phyloP scores from a whole-genome alignment of 2,888 invertebrate species.

The Rambutsinella grinnellia region DNA sequence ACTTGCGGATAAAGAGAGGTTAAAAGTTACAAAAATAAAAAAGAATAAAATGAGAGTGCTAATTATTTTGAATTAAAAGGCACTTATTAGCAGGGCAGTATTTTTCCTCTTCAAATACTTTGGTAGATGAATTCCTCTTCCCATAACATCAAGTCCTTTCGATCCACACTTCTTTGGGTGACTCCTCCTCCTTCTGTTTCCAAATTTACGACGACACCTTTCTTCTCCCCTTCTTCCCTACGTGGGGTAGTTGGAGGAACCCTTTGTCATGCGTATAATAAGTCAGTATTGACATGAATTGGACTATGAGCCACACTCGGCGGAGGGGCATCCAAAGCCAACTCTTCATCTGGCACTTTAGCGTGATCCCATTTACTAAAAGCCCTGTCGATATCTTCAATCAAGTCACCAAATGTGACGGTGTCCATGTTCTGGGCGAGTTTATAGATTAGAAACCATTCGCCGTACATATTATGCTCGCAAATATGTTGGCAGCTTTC shows the following conservation, averaged over 20 bases:
- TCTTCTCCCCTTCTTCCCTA: background rate
- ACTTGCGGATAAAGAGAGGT: too few species aligned
- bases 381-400: conserved; percentile 49
- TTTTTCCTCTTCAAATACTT: background rate
- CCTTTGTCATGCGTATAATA: conserved; percentile 36
- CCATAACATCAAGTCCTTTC: conserved; percentile 29
- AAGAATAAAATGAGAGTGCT: too few species aligned
- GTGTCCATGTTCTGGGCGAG: conserved; percentile 58
- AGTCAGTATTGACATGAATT: conserved; percentile 41
- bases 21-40: too few species aligned
- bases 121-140: conserved; percentile 35
- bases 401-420: conserved; percentile 49
- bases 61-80: too few species aligned
- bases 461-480: conserved; percentile 42
- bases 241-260: background rate
- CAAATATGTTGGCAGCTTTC: conserved; percentile 34
- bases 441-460: conserved; percentile 60
- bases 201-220: background rate
- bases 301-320: conserved; percentile 42
- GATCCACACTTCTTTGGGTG: background rate
- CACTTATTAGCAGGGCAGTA: too few species aligned
- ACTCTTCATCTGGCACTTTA: conserved; percentile 40
- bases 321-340: conserved; percentile 34
- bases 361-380: conserved; percentile 45
- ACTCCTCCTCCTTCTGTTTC: background rate